A percentile compares a stretch with the other conserved stretches of the same genome.
phyloP scores from a whole-genome alignment of 2,888 invertebrate species.

The Anoncus sp. region DNA sequence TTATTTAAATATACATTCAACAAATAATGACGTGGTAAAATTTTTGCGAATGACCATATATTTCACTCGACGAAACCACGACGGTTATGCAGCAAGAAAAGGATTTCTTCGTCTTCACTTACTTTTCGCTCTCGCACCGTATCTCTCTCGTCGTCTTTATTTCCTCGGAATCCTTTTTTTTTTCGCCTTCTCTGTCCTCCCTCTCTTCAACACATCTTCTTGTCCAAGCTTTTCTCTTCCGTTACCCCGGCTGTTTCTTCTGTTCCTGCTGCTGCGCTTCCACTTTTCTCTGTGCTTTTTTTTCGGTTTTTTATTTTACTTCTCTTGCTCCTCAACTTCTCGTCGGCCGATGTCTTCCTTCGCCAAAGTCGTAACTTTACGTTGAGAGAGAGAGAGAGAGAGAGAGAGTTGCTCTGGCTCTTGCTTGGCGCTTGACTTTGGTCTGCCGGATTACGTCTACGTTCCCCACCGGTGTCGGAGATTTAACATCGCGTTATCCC shows the following conservation, averaged over 20 bases:
- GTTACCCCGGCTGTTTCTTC: slow-evolving; percentile 14
- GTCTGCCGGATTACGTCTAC: slow-evolving; percentile 4
- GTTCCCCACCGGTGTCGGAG: slow-evolving; percentile 18
- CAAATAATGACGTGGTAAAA: not conserved
- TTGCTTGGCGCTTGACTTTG: slow-evolving; percentile 1
- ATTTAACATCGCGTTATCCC: slow-evolving; percentile 52
- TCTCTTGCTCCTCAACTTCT: slow-evolving; percentile 42
- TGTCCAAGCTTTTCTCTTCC: slow-evolving; percentile 16
- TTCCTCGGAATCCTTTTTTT: not conserved
- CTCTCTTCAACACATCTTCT: not conserved
- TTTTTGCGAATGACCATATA: not conserved
- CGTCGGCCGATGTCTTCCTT: slow-evolving; percentile 37
- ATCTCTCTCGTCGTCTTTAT: slow-evolving; percentile 6
- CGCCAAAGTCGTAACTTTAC: slow-evolving; percentile 47
- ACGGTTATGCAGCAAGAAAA: not conserved
- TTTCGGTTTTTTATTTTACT: not conserved
- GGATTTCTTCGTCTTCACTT: slow-evolving; percentile 16
- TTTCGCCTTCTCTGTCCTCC: slow-evolving; percentile 1
- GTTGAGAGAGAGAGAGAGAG: slow-evolving; percentile 12
- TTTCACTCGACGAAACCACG: not conserved
- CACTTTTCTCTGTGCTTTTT: slow-evolving; percentile 20
- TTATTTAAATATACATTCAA: too few species aligned
- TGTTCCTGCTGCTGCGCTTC: slow-evolving; percentile 23
- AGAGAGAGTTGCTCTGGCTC: slow-evolving; percentile 5
- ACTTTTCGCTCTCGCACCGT: slow-evolving; percentile 14